phyloP scores from a whole-genome alignment of 2,797 vertebrate species.

The Avahi laniger region DNA sequence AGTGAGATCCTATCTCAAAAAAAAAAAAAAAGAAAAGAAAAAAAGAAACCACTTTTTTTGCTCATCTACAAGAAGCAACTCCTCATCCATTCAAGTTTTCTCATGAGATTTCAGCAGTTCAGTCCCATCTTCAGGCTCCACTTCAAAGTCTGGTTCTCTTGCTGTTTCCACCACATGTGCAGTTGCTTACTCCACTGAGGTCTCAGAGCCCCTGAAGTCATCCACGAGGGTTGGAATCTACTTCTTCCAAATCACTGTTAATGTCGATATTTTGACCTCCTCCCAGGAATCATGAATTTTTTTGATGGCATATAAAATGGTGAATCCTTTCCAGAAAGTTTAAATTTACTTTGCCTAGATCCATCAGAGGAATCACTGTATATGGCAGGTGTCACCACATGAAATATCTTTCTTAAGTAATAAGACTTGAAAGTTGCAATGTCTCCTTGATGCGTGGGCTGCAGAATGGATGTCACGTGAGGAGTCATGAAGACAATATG shows the following conservation, averaged over 20 bases:
- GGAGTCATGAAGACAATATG: no score
- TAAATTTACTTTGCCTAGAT: background rate
- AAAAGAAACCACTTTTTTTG: background rate
- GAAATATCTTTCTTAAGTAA: background rate
- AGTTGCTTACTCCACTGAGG: background rate
- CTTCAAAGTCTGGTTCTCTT: background rate
- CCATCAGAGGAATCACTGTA: background rate
- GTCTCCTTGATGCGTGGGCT: background rate
- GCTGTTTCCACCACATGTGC: background rate
- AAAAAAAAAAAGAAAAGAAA: background rate
- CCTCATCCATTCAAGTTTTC: background rate
- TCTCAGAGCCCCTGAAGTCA: background rate
- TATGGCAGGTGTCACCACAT: background rate
- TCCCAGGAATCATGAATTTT: background rate
- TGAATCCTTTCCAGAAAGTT: background rate
- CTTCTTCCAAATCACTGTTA: background rate
- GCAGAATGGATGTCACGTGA: background rate
- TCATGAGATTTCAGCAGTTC: background rate
- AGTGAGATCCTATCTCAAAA: no score
- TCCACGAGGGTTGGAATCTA: background rate
- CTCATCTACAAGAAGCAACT: background rate
- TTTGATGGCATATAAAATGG: background rate
- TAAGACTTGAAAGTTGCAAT: background rate
- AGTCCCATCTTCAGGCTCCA: background rate
- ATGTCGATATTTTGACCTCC: background rate